Evolutionary conservation across 2,888 invertebrate genomes (phyloP).

Genomic region (Pantelozetes paolii): DNA sequence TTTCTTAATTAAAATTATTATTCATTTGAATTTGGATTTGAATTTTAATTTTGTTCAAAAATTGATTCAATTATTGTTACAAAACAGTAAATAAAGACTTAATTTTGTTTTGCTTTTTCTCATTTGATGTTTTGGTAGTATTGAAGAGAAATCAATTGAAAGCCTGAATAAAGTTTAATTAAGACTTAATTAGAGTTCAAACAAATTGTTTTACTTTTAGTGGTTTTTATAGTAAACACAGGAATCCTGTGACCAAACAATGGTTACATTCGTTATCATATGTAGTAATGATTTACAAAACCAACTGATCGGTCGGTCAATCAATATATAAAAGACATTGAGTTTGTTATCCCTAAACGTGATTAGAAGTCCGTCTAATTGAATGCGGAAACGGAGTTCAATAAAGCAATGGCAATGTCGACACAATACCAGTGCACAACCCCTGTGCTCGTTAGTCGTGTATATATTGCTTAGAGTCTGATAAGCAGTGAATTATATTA

Average conservation of each 20-base stretch:
- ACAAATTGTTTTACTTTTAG: no score
- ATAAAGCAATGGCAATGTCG: not conserved
- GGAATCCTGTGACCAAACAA: slow-evolving; percentile 3
- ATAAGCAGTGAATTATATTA: slow-evolving; percentile 21
- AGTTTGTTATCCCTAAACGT: slow-evolving; percentile 42
- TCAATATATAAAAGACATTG: slow-evolving; percentile 28
- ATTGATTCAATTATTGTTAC: no score
- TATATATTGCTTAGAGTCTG: slow-evolving; percentile 11
- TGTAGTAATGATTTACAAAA: not conserved
- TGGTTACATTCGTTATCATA: not conserved
- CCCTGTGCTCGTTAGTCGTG: slow-evolving; percentile 1
- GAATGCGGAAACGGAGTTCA: slow-evolving; percentile 45
- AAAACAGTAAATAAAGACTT: no score
- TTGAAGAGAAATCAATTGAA: no score
- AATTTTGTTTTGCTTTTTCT: no score
- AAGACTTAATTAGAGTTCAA: no score
- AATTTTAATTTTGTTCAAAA: no score
- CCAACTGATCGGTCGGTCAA: slow-evolving; percentile 15
- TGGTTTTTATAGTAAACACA: not conserved
- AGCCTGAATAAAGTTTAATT: no score
- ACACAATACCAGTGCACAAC: not conserved
- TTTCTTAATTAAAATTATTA: no score
- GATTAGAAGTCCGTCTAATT: slow-evolving; percentile 47
- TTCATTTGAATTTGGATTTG: no score
- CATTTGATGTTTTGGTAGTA: no score